A percentile compares a stretch with the other conserved stretches of the same genome.
These are phyloP conservation scores for Oryzaephilus surinamensis DNA, from an alignment of 1,140 invertebrate species.

Conservation along the genomic window DNA sequence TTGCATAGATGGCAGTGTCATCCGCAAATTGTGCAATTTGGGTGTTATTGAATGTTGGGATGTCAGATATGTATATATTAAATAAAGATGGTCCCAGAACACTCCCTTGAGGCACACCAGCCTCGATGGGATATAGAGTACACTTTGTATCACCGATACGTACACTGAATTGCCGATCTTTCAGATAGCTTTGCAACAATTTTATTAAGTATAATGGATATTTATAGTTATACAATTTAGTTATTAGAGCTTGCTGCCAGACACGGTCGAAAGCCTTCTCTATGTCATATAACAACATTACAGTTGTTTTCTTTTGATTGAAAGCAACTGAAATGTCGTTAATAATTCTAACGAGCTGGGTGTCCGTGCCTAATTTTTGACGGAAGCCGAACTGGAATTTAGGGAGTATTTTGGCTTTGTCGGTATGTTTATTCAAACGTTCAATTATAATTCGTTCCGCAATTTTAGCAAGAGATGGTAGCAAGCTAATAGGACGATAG, in stretches of 20 bases:
- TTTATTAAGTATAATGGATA: not conserved
- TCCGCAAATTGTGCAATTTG: slow-evolving; percentile 20
- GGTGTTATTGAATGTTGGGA: slow-evolving; percentile 11
- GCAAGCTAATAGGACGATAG: slow-evolving; percentile 21
- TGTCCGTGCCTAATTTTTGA: not conserved
- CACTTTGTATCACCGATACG: not conserved
- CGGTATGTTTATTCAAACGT: not conserved
- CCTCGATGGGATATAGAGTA: slow-evolving; percentile 5
- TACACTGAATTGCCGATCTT: not conserved
- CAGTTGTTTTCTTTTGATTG: not conserved
- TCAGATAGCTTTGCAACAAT: not conserved
- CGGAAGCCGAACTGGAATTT: slow-evolving; percentile 18
- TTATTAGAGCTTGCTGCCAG: not conserved
- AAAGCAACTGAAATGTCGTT: not conserved
- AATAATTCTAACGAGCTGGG: not conserved
- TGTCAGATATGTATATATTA: slow-evolving; percentile 16
- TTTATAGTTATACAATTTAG: slow-evolving; percentile 4
- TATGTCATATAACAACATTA: slow-evolving; percentile 12
- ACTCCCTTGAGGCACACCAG: slow-evolving; percentile 24
- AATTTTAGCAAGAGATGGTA: slow-evolving; percentile 16
- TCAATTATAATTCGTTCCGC: slow-evolving; percentile 15
- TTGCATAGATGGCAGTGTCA: slow-evolving; percentile 20
- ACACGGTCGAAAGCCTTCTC: slow-evolving; percentile 27
- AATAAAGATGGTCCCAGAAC: slow-evolving; percentile 21
- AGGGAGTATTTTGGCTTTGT: slow-evolving; percentile 1